phyloP scores from a whole-genome alignment of 64 coral and sea anemone species.

The Trachythela sp. region DNA sequence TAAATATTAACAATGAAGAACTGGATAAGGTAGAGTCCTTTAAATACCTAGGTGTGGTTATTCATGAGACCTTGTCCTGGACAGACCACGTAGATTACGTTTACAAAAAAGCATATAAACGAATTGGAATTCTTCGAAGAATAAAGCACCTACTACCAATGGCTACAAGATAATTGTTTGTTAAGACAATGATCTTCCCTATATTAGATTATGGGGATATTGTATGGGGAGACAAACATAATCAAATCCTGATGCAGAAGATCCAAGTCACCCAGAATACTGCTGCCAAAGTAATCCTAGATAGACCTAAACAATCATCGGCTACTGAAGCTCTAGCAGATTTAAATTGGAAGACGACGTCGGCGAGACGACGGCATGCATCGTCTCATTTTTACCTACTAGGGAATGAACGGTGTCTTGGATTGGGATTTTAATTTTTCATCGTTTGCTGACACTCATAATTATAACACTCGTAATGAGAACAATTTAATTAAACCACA shows the following conservation, averaged over 20 bases:
- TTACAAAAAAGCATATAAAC: constrained; percentile 1
- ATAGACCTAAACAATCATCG: constrained; percentile 18
- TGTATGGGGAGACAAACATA: neutral
- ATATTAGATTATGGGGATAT: constrained; percentile 2
- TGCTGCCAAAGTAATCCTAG: constrained; percentile 7
- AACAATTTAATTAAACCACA: constrained; percentile 15
- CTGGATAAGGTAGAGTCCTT: constrained; percentile 19
- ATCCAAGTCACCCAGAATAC: constrained; percentile 5
- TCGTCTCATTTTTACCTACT: neutral
- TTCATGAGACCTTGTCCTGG: constrained; percentile 7
- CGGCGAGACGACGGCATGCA: neutral
- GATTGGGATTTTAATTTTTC: constrained; percentile 1
- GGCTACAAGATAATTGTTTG: constrained; percentile 11
- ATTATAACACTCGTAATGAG: neutral
- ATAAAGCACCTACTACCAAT: constrained; percentile 14
- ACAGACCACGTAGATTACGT: constrained; percentile 13
- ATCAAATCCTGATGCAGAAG: neutral
- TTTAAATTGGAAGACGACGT: neutral
- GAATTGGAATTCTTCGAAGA: constrained; percentile 18
- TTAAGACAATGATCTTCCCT: neutral
- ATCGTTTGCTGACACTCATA: neutral
- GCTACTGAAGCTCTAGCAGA: constrained; percentile 17
- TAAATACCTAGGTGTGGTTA: neutral
- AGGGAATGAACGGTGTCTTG: neutral
- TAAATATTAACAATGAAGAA: constrained; percentile 28